Evolutionary conservation across 2,797 vertebrate genomes (phyloP), one percentile per base, ranked within the genome.

Genomic region (Dermochelys coriacea): DNA sequence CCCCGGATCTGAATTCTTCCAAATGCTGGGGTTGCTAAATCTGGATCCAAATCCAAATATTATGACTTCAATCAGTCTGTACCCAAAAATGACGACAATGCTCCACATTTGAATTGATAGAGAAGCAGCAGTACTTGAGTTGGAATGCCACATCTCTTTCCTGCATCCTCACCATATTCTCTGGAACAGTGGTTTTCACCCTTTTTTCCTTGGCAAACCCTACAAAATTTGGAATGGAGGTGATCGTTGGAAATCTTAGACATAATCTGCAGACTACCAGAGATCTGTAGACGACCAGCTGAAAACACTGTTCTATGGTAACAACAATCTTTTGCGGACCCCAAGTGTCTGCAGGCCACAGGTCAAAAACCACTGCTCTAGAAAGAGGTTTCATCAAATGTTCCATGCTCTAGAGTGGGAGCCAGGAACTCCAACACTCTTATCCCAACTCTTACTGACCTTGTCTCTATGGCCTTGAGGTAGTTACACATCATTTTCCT

Each of bases 101-200:
- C 27, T 83, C 88, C 34, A 8, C 49, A 89, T 64, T 52, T 84
- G 85, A 86, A 51, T 64, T 45, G 57, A 47, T 10, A 78, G 86
- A 94, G 77, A 94, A 68, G 50, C 6, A 11, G 45, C 52, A 51
- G 50, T 51, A 59, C 41, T 83, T 49, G 51, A 37, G n/a, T 78
- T 21, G 14, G 71, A 74, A 50, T 15, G 41, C 25, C 90, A 91
- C 94, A 90, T 93, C 57, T 78, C 64, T 93, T 95, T 80, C 50
- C 86, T 77, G 21, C 49, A 74, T 88, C 85, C 83, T 61, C 55
- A 83, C 55, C 61, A 34, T 55, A 88, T 93, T 91, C 92, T 94
- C 92, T 88, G 95, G 92, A 61, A 61, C 29, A 16, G 34, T 61
- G 59, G 31, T 61, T 34, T 61, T 34, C 59, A 61, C 61, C 59